Conservation (phyloP, 2,113 vertebrate species). For the Phycodurus eques region DNA sequence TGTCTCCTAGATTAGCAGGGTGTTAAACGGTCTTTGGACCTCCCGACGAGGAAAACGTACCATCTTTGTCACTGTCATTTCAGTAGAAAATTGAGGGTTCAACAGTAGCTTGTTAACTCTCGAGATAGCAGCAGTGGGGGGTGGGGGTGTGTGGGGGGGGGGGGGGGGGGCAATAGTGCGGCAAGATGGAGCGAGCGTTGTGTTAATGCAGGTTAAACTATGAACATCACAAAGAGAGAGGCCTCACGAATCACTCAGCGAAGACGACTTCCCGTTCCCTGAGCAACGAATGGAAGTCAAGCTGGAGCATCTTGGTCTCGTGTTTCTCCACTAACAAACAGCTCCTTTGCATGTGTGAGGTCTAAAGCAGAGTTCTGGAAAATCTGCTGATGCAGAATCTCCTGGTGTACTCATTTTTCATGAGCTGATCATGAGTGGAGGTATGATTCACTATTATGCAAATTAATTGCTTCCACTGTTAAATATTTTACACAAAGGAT, state of each 20-base stretch:
- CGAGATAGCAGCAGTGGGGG: constrained; percentile 16
- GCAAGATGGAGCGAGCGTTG: constrained; percentile 12
- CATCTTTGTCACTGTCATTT: constrained; percentile 58
- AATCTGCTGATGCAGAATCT: constrained; percentile 5
- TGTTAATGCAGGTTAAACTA: constrained; percentile 56
- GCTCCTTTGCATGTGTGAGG: constrained; percentile 2
- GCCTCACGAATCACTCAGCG: constrained; percentile 35
- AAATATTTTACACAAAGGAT: constrained; percentile 43
- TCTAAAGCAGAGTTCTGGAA: neutral
- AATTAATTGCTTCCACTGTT: constrained; percentile 43
- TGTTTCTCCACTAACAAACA: constrained; percentile 18
- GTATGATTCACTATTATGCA: constrained; percentile 57
- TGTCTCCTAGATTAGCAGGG: neutral
- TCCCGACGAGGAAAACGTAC: constrained; percentile 22
- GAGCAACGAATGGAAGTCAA: constrained; percentile 37
- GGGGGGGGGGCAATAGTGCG: constrained; percentile 11
- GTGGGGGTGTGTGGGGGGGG: constrained; percentile 10
- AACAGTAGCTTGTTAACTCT: constrained; percentile 32
- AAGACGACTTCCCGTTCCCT: constrained; percentile 30
- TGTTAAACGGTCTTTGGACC: neutral
- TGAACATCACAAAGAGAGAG: constrained; percentile 28
- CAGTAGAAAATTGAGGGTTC: constrained; percentile 60
- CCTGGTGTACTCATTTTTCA: constrained; percentile 50
- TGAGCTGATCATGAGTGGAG: constrained; percentile 38
- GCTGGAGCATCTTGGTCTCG: constrained; percentile 16